A percentile compares a stretch with the other conserved stretches of the same genome.
Evolutionary conservation across 64 coral and sea anemone species (phyloP).

Genomic region (Astreopora myriophthalma): DNA sequence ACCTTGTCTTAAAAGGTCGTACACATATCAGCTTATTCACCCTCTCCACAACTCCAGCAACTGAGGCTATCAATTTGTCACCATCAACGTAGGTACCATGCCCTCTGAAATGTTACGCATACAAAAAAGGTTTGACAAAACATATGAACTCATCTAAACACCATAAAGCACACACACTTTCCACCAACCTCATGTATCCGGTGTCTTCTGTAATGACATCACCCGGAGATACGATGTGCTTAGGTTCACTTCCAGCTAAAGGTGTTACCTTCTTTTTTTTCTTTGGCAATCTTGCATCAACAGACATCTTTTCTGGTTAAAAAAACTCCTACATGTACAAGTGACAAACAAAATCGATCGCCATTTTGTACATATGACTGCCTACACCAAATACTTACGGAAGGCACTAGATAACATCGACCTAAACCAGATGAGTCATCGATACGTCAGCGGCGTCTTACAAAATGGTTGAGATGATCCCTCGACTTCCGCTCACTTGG

Average conservation of each 20-base stretch:
- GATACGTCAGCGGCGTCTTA: too few relatives aligned
- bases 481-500: too few relatives aligned
- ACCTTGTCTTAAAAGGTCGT: constrained; percentile 94
- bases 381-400: too few relatives aligned
- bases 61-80: constrained; percentile 93
- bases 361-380: too few relatives aligned
- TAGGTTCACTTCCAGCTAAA: constrained; percentile 54
- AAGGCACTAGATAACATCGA: too few relatives aligned
- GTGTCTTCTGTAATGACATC: constrained; percentile 91
- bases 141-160: background rate
- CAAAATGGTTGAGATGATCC: too few relatives aligned
- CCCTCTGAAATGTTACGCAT: constrained; percentile 40
- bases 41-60: constrained; percentile 88
- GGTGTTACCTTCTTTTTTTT: constrained; percentile 56
- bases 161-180: background rate
- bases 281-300: constrained; percentile 80
- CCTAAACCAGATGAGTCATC: too few relatives aligned
- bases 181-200: constrained; percentile 83
- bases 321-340: background rate
- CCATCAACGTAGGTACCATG: constrained; percentile 93
- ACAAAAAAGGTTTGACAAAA: background rate
- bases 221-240: constrained; percentile 85
- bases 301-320: constrained; percentile 54
- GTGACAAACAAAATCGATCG: background rate
- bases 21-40: constrained; percentile 99